These are phyloP conservation scores for Agelas oroides DNA, from an alignment of 37 sponge, comb jelly and placozoan species.

Conservation along the genomic window DNA sequence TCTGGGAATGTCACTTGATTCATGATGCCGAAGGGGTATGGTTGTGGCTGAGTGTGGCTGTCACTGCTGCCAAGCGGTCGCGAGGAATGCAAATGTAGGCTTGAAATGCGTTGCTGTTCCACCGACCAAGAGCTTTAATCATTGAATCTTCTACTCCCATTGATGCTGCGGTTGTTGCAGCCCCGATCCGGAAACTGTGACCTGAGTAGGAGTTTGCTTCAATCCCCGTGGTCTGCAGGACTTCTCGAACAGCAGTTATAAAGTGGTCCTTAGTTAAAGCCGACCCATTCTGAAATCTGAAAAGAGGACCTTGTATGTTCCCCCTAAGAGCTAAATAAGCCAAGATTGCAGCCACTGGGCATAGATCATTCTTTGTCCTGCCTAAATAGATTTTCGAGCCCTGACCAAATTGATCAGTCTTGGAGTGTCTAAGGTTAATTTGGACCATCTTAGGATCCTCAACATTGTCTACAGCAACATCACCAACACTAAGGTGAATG, in stretches of 20 bases:
- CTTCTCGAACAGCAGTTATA: constrained; percentile 1
- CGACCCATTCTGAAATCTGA: neutral
- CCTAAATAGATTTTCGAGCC: no score
- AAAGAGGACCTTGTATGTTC: constrained; percentile 1
- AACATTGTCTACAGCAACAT: no score
- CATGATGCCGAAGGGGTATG: no score
- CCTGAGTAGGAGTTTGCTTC: constrained; percentile 2
- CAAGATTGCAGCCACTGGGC: constrained; percentile 13
- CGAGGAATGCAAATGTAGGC: no score
- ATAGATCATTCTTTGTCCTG: no score
- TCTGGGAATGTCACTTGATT: no score
- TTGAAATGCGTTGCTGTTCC: constrained; percentile 16
- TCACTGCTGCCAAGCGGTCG: no score
- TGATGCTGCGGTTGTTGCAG: constrained; percentile 19
- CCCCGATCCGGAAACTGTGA: constrained; percentile 19
- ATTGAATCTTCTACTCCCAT: constrained; percentile 12
- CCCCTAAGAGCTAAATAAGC: constrained; percentile 5
- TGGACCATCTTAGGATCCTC: neutral
- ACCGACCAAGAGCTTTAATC: constrained; percentile 16
- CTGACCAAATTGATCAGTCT: no score
- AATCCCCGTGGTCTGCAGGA: neutral
- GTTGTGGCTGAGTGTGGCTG: no score
- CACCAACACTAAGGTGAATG: no score
- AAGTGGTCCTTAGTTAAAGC: neutral
- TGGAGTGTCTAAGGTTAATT: no score